These are phyloP conservation scores for Macrobrachium rosenbergii DNA, from an alignment of 1,140 invertebrate genomes.

Conservation along the genomic window DNA sequence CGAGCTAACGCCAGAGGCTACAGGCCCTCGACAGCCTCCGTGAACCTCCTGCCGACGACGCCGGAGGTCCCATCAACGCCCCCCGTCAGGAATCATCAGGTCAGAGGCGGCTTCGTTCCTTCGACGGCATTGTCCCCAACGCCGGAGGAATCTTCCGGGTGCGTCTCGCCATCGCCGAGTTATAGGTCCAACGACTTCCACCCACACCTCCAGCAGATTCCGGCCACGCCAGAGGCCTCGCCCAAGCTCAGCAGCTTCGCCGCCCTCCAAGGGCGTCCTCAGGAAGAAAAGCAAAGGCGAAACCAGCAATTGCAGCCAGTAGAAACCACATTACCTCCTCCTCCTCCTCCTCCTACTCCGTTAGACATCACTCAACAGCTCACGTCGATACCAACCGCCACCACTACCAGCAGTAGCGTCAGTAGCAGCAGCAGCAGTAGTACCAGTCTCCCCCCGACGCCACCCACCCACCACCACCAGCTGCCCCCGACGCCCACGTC, in stretches of 20 bases:
- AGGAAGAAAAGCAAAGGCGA: too few species aligned
- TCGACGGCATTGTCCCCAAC: background rate
- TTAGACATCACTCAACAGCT: background rate
- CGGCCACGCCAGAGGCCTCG: too few species aligned
- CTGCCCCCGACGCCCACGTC: slow-evolving; percentile 40
- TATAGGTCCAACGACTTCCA: too few species aligned
- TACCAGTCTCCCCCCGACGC: background rate
- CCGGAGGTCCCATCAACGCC: background rate
- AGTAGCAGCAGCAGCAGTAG: background rate
- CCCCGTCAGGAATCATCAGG: background rate
- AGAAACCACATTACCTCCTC: too few species aligned
- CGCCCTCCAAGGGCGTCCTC: too few species aligned
- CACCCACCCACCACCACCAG: slow-evolving; percentile 1
- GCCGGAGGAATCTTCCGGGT: background rate
- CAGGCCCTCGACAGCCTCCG: background rate
- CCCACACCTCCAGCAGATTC: too few species aligned
- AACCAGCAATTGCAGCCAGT: too few species aligned
- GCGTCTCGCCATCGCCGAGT: background rate
- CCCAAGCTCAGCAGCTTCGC: too few species aligned
- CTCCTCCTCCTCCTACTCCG: too few species aligned
- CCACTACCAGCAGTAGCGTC: background rate
- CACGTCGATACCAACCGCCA: background rate
- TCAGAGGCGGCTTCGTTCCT: background rate
- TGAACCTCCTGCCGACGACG: background rate
- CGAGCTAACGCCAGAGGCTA: slow-evolving; percentile 9